Evolutionary conservation across 2,113 vertebrate genomes (phyloP).

Genomic region (Pedionomus torquatus): DNA sequence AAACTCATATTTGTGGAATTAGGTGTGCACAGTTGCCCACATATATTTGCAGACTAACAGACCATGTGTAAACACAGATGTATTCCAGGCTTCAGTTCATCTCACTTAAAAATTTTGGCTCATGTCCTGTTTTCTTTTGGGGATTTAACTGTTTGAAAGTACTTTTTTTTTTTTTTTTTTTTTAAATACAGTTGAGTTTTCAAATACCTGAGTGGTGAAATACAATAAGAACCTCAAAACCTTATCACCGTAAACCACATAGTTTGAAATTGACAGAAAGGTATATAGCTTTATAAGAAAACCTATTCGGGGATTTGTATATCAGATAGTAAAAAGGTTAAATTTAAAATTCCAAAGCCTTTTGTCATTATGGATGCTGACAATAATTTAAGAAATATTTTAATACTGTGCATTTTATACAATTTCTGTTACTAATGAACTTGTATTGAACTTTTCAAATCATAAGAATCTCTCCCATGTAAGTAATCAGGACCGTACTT

Average conservation of each 20-base stretch:
- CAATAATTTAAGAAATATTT: neutral
- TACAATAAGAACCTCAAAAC: neutral
- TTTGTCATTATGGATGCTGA: neutral
- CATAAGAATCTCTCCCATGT: neutral
- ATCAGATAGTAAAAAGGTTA: neutral
- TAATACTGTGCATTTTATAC: neutral
- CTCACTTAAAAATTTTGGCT: conserved; percentile 66
- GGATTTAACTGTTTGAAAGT: conserved; percentile 48
- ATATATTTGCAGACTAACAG: conserved; percentile 72
- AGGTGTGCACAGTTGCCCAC: conserved; percentile 69
- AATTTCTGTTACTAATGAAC: neutral
- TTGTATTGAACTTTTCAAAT: neutral
- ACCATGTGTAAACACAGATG: conserved; percentile 70
- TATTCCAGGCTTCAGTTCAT: conserved; percentile 60
- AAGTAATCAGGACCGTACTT: neutral
- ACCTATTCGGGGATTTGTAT: neutral
- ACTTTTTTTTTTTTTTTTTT: neutral
- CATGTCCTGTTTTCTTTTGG: conserved; percentile 53
- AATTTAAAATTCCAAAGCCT: neutral
- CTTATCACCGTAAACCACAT: neutral
- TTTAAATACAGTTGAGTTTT: neutral
- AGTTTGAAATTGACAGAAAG: neutral
- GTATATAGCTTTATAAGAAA: neutral
- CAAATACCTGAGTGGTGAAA: conserved; percentile 10
- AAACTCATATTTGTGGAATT: conserved; percentile 55